Conservation (phyloP, 53 echinoderm and acorn worm genomes). For the Temnopleurus reevesii region DNA sequence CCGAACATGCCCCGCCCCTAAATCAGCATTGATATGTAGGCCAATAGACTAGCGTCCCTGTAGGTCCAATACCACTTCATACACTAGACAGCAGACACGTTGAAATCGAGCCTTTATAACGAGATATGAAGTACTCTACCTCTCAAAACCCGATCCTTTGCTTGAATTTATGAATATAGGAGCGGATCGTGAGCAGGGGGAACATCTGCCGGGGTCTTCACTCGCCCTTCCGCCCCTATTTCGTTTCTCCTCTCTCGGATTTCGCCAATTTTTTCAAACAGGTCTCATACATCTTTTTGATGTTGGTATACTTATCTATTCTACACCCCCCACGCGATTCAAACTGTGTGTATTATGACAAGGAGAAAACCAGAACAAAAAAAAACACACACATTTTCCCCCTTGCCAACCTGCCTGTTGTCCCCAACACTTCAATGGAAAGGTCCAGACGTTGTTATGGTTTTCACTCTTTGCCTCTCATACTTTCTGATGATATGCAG, state of each 20-base stretch:
- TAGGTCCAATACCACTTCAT: not conserved
- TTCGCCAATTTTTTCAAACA: not conserved
- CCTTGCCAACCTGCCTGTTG: too few relatives aligned
- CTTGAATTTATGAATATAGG: conserved; percentile 30
- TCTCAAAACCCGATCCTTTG: not conserved
- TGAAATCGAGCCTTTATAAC: conserved; percentile 6
- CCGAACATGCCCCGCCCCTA: too few relatives aligned
- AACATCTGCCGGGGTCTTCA: conserved; percentile 12
- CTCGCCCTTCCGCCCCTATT: conserved; percentile 24
- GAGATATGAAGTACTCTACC: not conserved
- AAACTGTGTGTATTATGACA: too few relatives aligned
- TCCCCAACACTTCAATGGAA: too few relatives aligned
- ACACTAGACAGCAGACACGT: conserved; percentile 9
- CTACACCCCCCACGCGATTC: too few relatives aligned
- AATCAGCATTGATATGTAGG: not conserved
- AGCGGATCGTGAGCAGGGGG: not conserved
- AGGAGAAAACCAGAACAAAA: too few relatives aligned
- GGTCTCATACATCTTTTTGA: too few relatives aligned
- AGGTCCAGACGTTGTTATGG: too few relatives aligned
- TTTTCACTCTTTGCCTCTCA: too few relatives aligned
- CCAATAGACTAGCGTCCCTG: not conserved
- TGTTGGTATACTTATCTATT: too few relatives aligned
- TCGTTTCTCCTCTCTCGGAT: conserved; percentile 7
- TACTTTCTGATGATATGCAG: too few relatives aligned
- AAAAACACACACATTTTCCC: too few relatives aligned